These are phyloP conservation scores for Ceyx erithaca DNA, from an alignment of 2,797 vertebrate species.

Conservation along the genomic window DNA sequence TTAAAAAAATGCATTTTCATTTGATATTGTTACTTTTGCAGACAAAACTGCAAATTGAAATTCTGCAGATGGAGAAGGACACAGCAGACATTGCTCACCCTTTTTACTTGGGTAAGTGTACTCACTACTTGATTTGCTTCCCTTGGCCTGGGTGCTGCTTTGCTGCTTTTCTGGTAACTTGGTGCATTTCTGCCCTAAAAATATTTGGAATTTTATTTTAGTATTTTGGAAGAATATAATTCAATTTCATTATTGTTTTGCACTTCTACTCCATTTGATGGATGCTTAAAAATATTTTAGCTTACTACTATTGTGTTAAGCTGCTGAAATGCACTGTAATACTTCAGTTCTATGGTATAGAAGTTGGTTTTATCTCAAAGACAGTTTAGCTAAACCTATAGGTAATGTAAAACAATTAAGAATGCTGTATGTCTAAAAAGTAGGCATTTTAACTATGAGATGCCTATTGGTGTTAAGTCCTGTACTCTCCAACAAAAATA, in stretches of 20 bases:
- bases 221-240: not conserved
- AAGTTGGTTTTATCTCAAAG: not conserved
- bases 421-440: not conserved
- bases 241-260: not conserved
- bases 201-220: not conserved
- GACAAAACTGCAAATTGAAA: slow-evolving; percentile 78
- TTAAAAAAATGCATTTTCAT: not conserved
- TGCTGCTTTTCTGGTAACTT: not conserved
- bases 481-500: not conserved
- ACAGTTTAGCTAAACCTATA: not conserved
- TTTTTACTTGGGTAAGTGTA: slow-evolving; percentile 78
- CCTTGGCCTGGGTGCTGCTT: not conserved
- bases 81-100: slow-evolving; percentile 77
- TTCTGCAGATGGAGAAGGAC: slow-evolving; percentile 77
- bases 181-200: not conserved
- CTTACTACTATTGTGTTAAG: not conserved
- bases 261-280: not conserved
- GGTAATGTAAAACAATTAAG: not conserved
- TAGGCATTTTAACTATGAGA: not conserved
- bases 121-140: not conserved
- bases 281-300: not conserved
- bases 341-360: not conserved
- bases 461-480: not conserved
- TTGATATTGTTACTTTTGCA: slow-evolving; percentile 54
- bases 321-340: not conserved